Evolutionary conservation across 2,888 invertebrate species (phyloP).

Genomic region (Caenorhabditis sinica): DNA sequence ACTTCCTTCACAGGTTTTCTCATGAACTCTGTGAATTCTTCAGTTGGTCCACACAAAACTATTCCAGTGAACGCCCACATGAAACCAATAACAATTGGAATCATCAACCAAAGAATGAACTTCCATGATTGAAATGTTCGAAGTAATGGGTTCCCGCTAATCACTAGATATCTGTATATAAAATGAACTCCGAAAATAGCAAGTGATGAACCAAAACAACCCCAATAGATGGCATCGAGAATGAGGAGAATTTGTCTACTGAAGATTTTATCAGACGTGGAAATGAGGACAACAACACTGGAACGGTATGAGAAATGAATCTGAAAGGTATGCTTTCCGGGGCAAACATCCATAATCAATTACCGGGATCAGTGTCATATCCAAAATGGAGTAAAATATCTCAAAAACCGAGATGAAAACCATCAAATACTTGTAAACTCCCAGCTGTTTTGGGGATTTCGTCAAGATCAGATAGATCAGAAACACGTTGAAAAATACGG

Average conservation of each 20-base stretch:
- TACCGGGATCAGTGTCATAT: slow-evolving; percentile 28
- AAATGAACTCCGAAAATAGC: slow-evolving; percentile 43
- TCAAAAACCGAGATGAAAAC: slow-evolving; percentile 30
- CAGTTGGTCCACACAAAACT: slow-evolving; percentile 18
- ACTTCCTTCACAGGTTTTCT: slow-evolving; percentile 1
- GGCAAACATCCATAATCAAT: not conserved
- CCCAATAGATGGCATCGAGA: slow-evolving; percentile 21
- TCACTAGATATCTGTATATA: slow-evolving; percentile 40
- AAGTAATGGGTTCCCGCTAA: slow-evolving; percentile 16
- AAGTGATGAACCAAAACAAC: slow-evolving; percentile 38
- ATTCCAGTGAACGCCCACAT: slow-evolving; percentile 26
- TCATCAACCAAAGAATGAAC: slow-evolving; percentile 29
- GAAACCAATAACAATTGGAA: slow-evolving; percentile 18
- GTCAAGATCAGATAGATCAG: slow-evolving; percentile 33
- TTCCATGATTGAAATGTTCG: slow-evolving; percentile 39
- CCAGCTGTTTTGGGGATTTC: slow-evolving; percentile 44
- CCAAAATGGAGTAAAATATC: slow-evolving; percentile 28
- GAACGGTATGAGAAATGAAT: slow-evolving; percentile 25
- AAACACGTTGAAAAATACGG: slow-evolving; percentile 10
- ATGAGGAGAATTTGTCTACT: not conserved
- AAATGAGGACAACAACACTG: slow-evolving; percentile 20
- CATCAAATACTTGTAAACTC: slow-evolving; percentile 46
- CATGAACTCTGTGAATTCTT: slow-evolving; percentile 30
- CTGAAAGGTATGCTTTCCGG: not conserved
- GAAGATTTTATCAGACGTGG: slow-evolving; percentile 5